A percentile compares a stretch with the other conserved stretches of the same genome.
Conservation (phyloP, 2,113 vertebrate genomes). For the Dermatemys mawii region DNA sequence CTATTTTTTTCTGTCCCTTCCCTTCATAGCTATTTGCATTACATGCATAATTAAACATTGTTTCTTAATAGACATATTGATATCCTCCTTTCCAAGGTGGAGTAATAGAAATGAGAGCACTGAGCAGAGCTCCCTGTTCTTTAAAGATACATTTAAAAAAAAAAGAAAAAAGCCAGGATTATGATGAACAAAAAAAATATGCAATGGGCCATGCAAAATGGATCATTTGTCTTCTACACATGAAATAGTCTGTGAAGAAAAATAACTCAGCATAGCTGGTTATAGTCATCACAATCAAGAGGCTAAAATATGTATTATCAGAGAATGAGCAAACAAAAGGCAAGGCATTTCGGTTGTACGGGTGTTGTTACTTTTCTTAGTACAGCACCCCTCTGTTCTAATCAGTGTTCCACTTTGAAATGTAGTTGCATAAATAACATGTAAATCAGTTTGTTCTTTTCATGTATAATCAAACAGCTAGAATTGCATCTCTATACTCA, state of each 20-base stretch:
- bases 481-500: neutral
- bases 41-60: neutral
- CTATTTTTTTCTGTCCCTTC: conserved; percentile 8
- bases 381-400: neutral
- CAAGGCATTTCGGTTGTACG: neutral
- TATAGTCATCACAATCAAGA: neutral
- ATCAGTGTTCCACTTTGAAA: conserved; percentile 35
- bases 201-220: accelerated
- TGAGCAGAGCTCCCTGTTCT: neutral
- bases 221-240: neutral
- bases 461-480: neutral
- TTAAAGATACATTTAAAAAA: too few species aligned
- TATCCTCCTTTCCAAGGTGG: neutral
- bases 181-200: conserved; percentile 2
- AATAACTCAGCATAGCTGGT: neutral
- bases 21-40: neutral
- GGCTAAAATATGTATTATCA: neutral
- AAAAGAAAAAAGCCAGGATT: too few species aligned
- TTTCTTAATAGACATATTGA: conserved; percentile 11
- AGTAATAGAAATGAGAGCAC: neutral
- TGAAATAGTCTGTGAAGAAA: neutral
- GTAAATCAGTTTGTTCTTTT: neutral
- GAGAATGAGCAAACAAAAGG: neutral
- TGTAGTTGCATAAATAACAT: neutral
- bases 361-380: neutral